These are phyloP conservation scores for Mola mola DNA, from an alignment of 2,113 vertebrate genomes.

Conservation along the genomic window DNA sequence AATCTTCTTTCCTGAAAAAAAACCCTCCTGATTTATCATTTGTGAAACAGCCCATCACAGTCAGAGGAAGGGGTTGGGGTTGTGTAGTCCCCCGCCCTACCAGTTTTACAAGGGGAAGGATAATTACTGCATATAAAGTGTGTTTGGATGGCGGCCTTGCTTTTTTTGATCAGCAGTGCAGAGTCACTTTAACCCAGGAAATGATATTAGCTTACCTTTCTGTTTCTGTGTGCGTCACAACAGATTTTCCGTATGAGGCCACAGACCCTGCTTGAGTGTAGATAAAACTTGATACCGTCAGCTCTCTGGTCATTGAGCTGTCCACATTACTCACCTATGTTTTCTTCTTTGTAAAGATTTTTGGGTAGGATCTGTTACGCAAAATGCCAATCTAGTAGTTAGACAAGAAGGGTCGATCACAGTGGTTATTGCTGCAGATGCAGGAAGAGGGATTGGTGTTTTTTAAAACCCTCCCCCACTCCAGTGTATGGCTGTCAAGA, in stretches of 20 bases:
- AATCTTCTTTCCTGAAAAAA: constrained; percentile 66
- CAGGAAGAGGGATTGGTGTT: constrained; percentile 61
- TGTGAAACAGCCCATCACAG: constrained; percentile 46
- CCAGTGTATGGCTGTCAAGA: constrained; percentile 59
- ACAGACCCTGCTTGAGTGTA: background rate
- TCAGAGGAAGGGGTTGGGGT: constrained; percentile 25
- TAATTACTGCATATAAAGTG: constrained; percentile 52
- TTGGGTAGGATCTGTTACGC: background rate
- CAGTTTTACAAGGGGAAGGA: constrained; percentile 31
- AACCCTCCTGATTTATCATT: constrained; percentile 68
- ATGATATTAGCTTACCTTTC: no score
- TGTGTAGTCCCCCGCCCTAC: constrained; percentile 1
- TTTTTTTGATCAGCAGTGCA: constrained; percentile 52
- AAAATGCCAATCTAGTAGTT: constrained; percentile 20
- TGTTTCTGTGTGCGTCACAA: constrained; percentile 28
- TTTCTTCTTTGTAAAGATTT: constrained; percentile 14
- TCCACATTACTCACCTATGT: no score
- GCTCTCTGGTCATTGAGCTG: constrained; percentile 7
- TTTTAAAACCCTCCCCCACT: constrained; percentile 73
- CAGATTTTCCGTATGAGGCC: constrained; percentile 22
- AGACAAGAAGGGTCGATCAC: constrained; percentile 50
- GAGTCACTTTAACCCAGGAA: constrained; percentile 38
- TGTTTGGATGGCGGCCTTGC: constrained; percentile 46
- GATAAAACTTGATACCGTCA: constrained; percentile 9
- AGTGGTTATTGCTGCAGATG: constrained; percentile 42